Conservation (phyloP, 2,113 vertebrate species). For the Crypturellus undulatus region DNA sequence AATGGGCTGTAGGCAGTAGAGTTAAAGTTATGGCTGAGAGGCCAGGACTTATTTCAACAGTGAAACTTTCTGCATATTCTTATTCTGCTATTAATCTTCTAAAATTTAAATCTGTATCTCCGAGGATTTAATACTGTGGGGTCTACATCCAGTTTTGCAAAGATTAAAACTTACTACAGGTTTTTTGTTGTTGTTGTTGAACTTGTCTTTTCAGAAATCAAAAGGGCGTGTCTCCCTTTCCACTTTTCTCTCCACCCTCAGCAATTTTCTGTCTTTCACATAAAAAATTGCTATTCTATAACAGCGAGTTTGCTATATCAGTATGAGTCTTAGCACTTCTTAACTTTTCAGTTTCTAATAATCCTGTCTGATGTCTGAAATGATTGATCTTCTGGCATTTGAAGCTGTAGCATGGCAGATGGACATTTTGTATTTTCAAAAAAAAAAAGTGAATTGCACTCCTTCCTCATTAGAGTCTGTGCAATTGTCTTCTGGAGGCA, state of each 20-base stretch:
- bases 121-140: background rate
- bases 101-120: background rate
- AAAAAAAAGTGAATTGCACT: background rate
- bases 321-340: background rate
- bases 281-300: background rate
- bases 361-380: background rate
- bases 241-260: too few species aligned
- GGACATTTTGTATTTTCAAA: background rate
- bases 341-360: background rate
- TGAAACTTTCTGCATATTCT: background rate
- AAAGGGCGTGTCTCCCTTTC: background rate
- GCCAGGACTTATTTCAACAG: background rate
- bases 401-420: background rate
- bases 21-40: background rate
- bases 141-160: constrained; percentile 14
- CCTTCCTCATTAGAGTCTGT: background rate
- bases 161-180: background rate
- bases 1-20: background rate
- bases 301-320: background rate
- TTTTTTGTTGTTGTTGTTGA: background rate
- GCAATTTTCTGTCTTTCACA: background rate
- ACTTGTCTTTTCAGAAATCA: background rate
- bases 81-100: background rate
- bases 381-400: background rate
- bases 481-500: background rate